Evolutionary conservation across 2,113 vertebrate species (phyloP), one percentile per base, ranked within the genome.

Genomic region (Melanerpes aurifrons): DNA sequence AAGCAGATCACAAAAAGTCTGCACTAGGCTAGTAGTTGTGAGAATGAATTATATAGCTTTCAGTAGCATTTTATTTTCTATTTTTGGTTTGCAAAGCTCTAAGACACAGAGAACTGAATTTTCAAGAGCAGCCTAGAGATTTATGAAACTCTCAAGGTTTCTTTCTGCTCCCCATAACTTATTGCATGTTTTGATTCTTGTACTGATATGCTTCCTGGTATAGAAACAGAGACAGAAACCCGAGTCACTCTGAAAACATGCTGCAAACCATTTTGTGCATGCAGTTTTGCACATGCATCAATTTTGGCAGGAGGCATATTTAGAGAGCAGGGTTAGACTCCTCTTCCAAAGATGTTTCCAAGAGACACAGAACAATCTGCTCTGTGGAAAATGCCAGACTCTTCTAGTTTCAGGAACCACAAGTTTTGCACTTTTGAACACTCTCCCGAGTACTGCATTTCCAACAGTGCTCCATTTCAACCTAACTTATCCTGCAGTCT

Each of bases 11-110:
- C 72, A 81, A 62, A 74, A 92, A 64, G 21, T 54, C 59, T 68
- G 13, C n/a, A 85, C 53, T 15, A 87, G 58, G 21, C 66, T 94
- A 74, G 45, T 95, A 77, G 45, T 48, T 83, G 58, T 68, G 76
- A 91, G 48, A 88, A 70, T 80, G 91, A 95, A 94, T 90, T 85
- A 66, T 64, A 71, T 25, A 71, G 70, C 66, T 96, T 95, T 95
- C 90, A 87, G 71, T 63, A 82, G 64, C 59, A 67, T 82, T 95
- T 94, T 75, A 21, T 92, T 90, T 90, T 85, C 91, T 91, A 24
- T 43, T 93, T 96, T 88, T 82, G 31, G 63, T 35, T 29, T 78
- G 14, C 80, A 68, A 72, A 92, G 43, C 67, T 91, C 48, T 85
- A 76, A 82, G 82, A 32, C 29, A 69, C 7, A 67, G 48, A 19